Base-by-base conservation (phyloP, 2,113 vertebrate species). In the Leucopternis melanops region DNA sequence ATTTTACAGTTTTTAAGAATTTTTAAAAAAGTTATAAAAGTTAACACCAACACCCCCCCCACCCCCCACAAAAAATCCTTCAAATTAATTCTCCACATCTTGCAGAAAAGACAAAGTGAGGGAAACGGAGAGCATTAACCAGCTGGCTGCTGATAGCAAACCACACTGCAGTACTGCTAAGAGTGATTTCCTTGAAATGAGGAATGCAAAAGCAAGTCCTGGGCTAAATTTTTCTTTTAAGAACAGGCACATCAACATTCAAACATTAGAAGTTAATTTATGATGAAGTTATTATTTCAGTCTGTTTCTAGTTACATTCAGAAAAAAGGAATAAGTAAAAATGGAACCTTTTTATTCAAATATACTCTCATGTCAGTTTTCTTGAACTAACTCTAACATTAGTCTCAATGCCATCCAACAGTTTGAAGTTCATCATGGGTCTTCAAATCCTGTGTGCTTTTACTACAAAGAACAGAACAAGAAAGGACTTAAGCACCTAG, bases 171-270 rank as follows among this genome's bases (percentile, higher is more conserved):
- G 38, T 25, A 38, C 34, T 75, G 57, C 61, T 31, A 69, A 59
- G 66, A 61, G 44, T 16, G 17, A 90, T 38, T 88, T 82, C 87
- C 81, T 80, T 95, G n/a, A 94, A 90, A 82, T 25, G 52, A 93
- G 19, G 40, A 80, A 36, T 13, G 17, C 55, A 74, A 86, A 86
- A 34, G 20, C 26, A 94, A 93, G 19, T 44, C 50, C 40, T 15
- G 27, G 13, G 26, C 31, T 78, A 42, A 29, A 5, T 21, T 75
- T 49, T 73, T 69, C 26, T 80, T 82, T 47, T 50, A 94, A 67
- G 34, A 57, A 67, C 4, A 25, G 7, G 31, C 70, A 63, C 26
- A 71, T 14, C 20, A 40, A 18, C 17, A n/a, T 40, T 69, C 34
- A 57, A 82, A 72, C 54, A 49, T 44, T 25, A 72, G 17, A 81